These are phyloP conservation scores for Syrphus vitripennis DNA, from an alignment of 2,888 invertebrate species.

Conservation along the genomic window DNA sequence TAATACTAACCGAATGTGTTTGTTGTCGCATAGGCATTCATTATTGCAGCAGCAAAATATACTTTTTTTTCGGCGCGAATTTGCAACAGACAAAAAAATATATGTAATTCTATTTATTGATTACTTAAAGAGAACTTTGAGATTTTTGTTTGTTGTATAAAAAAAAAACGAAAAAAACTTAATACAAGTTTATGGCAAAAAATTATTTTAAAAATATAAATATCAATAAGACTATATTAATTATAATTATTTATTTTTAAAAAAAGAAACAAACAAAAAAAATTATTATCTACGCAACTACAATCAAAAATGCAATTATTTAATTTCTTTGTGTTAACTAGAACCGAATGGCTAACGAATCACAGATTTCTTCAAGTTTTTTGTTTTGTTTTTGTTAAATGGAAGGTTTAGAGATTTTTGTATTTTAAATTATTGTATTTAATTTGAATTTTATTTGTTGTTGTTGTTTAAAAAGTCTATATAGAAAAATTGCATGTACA, in stretches of 20 bases:
- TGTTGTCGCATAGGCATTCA: slow-evolving; percentile 79
- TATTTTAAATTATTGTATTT: not conserved
- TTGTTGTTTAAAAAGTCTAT: slow-evolving; percentile 7
- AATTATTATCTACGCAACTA: slow-evolving; percentile 44
- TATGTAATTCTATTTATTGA: not conserved
- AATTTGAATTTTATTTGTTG: not conserved
- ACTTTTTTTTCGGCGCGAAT: slow-evolving; percentile 42
- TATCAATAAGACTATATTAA: slow-evolving; percentile 28
- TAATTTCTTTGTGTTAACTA: slow-evolving; percentile 63
- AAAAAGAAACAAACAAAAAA: not conserved
- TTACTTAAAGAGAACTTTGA: not conserved
- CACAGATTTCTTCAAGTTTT: slow-evolving; percentile 58
- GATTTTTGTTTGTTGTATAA: slow-evolving; percentile 13
- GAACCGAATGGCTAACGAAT: slow-evolving; percentile 67
- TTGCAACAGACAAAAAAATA: slow-evolving; percentile 25
- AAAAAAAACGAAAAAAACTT: slow-evolving; percentile 7
- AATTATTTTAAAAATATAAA: slow-evolving; percentile 26
- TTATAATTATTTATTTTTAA: not conserved
- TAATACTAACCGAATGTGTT: slow-evolving; percentile 80
- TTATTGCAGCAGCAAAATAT: slow-evolving; percentile 79
- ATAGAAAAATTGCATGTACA: slow-evolving; percentile 19
- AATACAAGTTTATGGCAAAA: slow-evolving; percentile 57
- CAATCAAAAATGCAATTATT: slow-evolving; percentile 52
- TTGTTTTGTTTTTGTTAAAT: slow-evolving; percentile 7
- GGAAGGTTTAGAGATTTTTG: slow-evolving; percentile 1